phyloP scores from a whole-genome alignment of 2,797 vertebrate genomes.

The Enteromius anoplus region DNA sequence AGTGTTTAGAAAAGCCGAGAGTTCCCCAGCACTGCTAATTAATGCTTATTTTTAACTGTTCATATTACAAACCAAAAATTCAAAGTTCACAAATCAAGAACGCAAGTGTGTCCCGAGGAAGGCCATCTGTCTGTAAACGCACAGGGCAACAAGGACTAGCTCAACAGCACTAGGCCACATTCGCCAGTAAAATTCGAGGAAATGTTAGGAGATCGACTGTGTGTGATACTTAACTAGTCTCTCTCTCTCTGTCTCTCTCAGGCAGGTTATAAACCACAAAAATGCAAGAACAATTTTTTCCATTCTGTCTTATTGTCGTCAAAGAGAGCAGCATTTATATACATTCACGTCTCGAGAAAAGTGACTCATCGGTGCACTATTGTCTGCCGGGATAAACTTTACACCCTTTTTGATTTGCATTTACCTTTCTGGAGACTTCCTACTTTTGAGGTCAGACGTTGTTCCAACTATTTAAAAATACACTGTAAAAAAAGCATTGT shows the following conservation, averaged over 20 bases:
- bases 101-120: neutral
- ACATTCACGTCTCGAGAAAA: neutral
- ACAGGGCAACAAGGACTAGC: neutral
- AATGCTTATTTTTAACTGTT: neutral
- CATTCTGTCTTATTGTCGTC: neutral
- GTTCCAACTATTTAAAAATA: neutral
- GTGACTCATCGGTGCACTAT: neutral
- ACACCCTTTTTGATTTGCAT: neutral
- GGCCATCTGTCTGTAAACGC: neutral
- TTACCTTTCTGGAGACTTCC: neutral
- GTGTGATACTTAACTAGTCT: neutral
- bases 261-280: neutral
- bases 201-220: neutral
- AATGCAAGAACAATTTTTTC: neutral
- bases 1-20: neutral
- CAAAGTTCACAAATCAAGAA: neutral
- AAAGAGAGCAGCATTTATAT: neutral
- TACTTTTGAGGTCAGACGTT: neutral
- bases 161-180: neutral
- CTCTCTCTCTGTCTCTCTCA: neutral
- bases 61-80: neutral
- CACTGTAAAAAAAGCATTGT: neutral
- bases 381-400: neutral
- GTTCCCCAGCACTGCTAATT: neutral
- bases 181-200: neutral